Percentiles rank a stretch among this genome's conserved stretches.
phyloP scores from a whole-genome alignment of 2,113 vertebrate genomes.

The Recurvirostra avosetta region DNA sequence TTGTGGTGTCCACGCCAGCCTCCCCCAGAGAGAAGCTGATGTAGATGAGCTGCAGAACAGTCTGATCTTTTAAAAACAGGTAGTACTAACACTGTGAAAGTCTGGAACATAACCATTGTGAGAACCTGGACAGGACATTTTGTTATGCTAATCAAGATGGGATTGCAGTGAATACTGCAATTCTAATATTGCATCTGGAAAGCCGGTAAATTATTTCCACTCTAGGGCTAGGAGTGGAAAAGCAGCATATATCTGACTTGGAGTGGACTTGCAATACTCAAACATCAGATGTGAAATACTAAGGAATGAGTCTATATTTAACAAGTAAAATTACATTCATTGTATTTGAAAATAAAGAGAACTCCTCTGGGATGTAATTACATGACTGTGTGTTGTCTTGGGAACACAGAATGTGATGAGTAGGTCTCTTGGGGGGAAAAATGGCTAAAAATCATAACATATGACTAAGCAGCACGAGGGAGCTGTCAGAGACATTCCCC shows the following conservation, averaged over 20 bases:
- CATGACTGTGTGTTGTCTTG: not conserved
- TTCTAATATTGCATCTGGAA: not conserved
- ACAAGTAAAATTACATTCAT: not conserved
- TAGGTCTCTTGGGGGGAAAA: not conserved
- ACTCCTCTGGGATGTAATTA: constrained; percentile 34
- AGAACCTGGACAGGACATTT: not conserved
- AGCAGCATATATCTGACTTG: not conserved
- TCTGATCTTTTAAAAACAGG: not conserved
- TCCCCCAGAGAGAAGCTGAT: not conserved
- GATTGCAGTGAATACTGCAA: not conserved
- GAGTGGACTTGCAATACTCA: not conserved
- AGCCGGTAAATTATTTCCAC: not conserved
- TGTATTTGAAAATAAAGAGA: constrained; percentile 13
- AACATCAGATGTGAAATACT: not conserved
- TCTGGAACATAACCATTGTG: not conserved
- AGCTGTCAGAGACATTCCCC: not conserved
- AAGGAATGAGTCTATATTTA: constrained; percentile 12
- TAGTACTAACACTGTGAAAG: not conserved
- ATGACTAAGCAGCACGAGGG: not conserved
- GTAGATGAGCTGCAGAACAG: not conserved
- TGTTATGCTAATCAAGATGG: not conserved
- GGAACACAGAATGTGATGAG: not conserved
- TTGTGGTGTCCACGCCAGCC: not conserved
- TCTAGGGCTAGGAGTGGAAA: not conserved
- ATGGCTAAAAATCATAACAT: not conserved